Base-by-base conservation (phyloP, 2,113 vertebrate species). In the pig (Sus scrofa) region DNA sequence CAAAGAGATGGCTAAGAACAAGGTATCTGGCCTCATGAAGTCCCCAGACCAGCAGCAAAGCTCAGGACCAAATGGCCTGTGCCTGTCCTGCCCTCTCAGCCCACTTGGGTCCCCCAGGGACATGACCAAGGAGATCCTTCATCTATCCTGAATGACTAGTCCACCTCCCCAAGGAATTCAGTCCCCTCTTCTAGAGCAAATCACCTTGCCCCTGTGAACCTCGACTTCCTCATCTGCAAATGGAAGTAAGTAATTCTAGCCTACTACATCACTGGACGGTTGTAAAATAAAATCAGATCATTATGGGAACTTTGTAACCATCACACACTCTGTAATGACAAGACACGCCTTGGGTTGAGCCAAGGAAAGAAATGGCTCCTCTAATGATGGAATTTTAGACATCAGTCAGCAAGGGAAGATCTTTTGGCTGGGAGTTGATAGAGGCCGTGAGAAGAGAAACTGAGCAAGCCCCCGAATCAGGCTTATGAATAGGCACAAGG, bases 251-350 rank as follows among this genome's bases (percentile, higher is more conserved):
- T 78, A 56, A 79, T 52, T 37, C 58, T 71, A 71, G 52, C 65
- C 52, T 68, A 30, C 56, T 93, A 85, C 37, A 26, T 85, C 77
- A 79, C 19, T 87, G 39, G 54, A 70, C 44, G 84, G 52, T 85
- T 63, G 15, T 95, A 67, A 93, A 97, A 93, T 84, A 77, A 94
- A 89, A 86, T 67, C 44, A 96, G 15, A 62, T 95, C 56, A 73
- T 82, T 30, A 65, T 32, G 18, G 56, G 32, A 20, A 62, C 50
- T 86, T 81, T 87, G 26, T n/a, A 62, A 63, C 24, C 67, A 52
- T 37, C 58, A 62, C 44, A 6, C 83, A 67, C n/a, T 71, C 11
- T 73, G 9, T 37, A 50, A 89, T 68, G 39, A 89, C 50, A 19
- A 30, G 19, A 32, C 24, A 73, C 3, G 86, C 26, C 50, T 70